Evolutionary conservation across 2,888 invertebrate species (phyloP).

Genomic region (Melipona beecheii): DNA sequence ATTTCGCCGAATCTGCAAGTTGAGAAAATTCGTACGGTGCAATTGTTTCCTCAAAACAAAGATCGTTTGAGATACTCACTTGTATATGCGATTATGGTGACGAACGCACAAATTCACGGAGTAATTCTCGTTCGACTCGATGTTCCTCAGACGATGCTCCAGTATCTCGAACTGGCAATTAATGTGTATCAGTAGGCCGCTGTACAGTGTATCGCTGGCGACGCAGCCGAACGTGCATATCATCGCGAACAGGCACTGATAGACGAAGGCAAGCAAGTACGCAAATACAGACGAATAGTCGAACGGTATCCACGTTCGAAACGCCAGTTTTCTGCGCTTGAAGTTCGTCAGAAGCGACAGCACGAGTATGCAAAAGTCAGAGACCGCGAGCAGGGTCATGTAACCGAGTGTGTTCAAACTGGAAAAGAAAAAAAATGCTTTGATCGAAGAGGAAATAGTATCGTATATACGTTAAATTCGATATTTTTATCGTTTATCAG

Average conservation of each 20-base stretch:
- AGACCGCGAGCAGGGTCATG: not conserved
- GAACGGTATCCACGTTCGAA: not conserved
- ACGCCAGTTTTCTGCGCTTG: not conserved
- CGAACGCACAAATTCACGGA: not conserved
- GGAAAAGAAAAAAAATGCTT: not conserved
- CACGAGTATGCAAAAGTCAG: not conserved
- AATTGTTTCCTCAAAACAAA: not conserved
- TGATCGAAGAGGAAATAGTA: no score
- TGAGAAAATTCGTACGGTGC: not conserved
- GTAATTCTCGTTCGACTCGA: not conserved
- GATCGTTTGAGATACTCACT: not conserved
- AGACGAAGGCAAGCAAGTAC: not conserved
- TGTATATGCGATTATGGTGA: not conserved
- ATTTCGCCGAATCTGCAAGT: not conserved
- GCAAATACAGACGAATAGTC: not conserved
- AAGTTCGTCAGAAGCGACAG: not conserved
- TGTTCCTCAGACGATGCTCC: slow-evolving; percentile 33
- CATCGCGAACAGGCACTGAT: not conserved
- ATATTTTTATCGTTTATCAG: no score
- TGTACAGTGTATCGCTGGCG: not conserved
- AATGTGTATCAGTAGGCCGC: slow-evolving; percentile 62
- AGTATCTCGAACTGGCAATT: slow-evolving; percentile 71
- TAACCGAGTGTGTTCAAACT: slow-evolving; percentile 2
- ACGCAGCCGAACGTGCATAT: not conserved
- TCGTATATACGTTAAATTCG: no score